Conservation (phyloP, 2,113 vertebrate species). For the Rhinogobius similis region DNA sequence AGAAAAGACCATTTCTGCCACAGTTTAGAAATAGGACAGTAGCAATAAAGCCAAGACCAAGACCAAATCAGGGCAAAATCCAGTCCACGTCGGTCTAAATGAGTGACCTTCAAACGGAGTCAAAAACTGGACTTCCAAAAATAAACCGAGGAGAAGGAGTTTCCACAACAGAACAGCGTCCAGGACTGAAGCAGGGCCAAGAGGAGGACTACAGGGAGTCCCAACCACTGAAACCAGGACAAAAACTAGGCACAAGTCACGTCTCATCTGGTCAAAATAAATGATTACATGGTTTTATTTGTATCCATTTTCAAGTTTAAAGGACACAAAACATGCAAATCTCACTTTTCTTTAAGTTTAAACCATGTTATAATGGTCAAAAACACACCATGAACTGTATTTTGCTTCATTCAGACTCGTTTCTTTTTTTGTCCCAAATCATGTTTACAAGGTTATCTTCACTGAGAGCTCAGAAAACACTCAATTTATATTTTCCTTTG, state of each 20-base stretch:
- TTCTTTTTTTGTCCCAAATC: too few relatives aligned
- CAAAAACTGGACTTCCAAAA: conserved; percentile 53
- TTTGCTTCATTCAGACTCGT: too few relatives aligned
- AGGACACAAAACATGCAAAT: too few relatives aligned
- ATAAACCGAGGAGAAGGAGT: conserved; percentile 43
- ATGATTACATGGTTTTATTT: too few relatives aligned
- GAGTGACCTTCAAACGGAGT: conserved; percentile 37
- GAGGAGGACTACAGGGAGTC: conserved; percentile 16
- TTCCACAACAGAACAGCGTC: conserved; percentile 39
- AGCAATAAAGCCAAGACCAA: neutral
- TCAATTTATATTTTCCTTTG: too few relatives aligned
- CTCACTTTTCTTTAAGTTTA: too few relatives aligned
- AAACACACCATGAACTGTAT: too few relatives aligned
- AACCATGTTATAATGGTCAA: too few relatives aligned
- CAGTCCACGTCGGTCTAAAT: conserved; percentile 46
- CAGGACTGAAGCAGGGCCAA: conserved; percentile 16
- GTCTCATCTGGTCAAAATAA: neutral
- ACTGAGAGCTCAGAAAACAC: too few relatives aligned
- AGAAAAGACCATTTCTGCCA: neutral
- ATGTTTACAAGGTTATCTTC: too few relatives aligned
- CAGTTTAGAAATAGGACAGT: neutral
- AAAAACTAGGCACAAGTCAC: neutral
- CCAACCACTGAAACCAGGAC: conserved; percentile 12
- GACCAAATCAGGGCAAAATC: conserved; percentile 48
- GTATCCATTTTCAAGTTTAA: too few relatives aligned